Evolutionary conservation across 1,140 invertebrate genomes (phyloP), one percentile per base, ranked within the genome.

Genomic region (Pissodes strobi): DNA sequence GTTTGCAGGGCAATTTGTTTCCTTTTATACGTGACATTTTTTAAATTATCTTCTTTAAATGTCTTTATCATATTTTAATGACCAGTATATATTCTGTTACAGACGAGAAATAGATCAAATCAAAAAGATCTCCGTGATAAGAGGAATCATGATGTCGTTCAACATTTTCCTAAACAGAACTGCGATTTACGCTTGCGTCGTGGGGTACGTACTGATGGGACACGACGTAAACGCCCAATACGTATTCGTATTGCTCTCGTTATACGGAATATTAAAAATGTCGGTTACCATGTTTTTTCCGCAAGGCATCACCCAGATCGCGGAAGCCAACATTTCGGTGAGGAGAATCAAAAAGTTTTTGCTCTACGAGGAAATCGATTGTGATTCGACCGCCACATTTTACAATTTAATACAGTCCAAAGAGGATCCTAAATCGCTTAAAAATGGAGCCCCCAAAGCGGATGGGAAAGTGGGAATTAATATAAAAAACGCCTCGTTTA

Each of bases 101-200:
- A 89, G 87, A 62, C 72, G 82, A 17, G 88, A 91, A 79, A 82
- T 90, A 1, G 80, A 83, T 49, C 82, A 86, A 38, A 84, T 92
- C 45, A 83, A 83, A 64, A 83, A 83, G 67, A 84, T 87, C 15
- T 87, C 87, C 18, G 86, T 87, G 61, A 84, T 92, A 2, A 83
- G 87, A 19, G 90, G 87, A 2, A 78, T 91, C 1, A 84, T 89
- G 48, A 81, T 90, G 69, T 89, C 87, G 0, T 86, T 89, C 60
- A 86, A 88, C 46, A 83, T 86, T 73, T 90, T 88, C 70, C 82
- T 86, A 18, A 85, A 90, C 0, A 86, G 91, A 68, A 81, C 92
- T 12, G 86, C 90, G n/a, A 84, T 93, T 43, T 93, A 93, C 72
- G 59, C 90, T 55, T 90, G 87, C 6, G 83, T 94, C 59, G 72